Evolutionary conservation across 2,888 invertebrate species (phyloP).

Genomic region (Lycocerus yunnanus): DNA sequence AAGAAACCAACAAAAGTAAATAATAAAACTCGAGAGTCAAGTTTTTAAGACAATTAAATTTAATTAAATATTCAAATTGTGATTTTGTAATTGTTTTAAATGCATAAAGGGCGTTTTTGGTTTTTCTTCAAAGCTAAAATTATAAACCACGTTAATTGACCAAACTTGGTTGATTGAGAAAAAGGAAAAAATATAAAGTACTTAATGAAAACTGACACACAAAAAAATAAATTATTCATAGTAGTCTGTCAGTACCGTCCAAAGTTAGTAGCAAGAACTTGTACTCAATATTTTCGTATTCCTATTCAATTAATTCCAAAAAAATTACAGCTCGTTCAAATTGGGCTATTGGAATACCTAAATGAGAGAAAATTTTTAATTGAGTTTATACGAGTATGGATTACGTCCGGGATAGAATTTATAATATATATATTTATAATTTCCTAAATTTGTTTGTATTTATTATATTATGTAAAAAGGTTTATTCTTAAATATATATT

Average conservation of each 20-base stretch:
- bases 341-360: too few relatives aligned
- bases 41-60: constrained; percentile 20
- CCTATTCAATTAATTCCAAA: too few relatives aligned
- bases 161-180: constrained; percentile 19
- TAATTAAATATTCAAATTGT: constrained; percentile 17
- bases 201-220: not conserved
- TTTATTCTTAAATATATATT: too few relatives aligned
- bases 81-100: constrained; percentile 28
- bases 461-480: too few relatives aligned
- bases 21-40: constrained; percentile 34
- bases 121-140: constrained; percentile 18
- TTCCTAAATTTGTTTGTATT: too few relatives aligned
- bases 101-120: constrained; percentile 22
- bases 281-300: too few relatives aligned
- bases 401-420: too few relatives aligned
- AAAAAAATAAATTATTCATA: not conserved
- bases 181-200: not conserved
- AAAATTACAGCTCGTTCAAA: too few relatives aligned
- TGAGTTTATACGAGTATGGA: too few relatives aligned
- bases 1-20: constrained; percentile 35
- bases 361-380: too few relatives aligned
- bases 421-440: too few relatives aligned
- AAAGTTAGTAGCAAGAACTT: too few relatives aligned
- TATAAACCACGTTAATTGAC: constrained; percentile 23
- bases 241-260: not conserved